phyloP scores from a whole-genome alignment of 2,113 vertebrate species.

The Etheostoma cragini region DNA sequence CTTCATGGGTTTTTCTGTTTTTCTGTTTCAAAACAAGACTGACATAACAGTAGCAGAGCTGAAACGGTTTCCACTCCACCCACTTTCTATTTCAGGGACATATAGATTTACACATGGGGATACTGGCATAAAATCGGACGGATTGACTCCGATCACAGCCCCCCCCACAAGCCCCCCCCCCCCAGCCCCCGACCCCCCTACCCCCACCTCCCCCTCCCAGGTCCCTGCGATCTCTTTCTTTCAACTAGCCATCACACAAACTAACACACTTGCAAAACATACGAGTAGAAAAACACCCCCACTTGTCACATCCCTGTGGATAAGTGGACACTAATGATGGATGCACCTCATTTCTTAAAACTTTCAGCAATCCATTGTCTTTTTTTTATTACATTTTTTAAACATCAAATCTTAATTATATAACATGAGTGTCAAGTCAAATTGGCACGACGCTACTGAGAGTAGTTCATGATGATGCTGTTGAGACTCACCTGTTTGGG shows the following conservation, averaged over 20 bases:
- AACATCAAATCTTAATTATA: neutral
- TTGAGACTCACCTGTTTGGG: conserved; percentile 71
- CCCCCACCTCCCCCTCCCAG: conserved; percentile 8
- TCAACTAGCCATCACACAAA: conserved; percentile 60
- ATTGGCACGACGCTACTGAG: neutral
- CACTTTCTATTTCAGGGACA: conserved; percentile 59
- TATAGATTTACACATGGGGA: conserved; percentile 63
- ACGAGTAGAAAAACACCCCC: conserved; percentile 11
- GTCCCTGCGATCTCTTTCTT: conserved; percentile 59
- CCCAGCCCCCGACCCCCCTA: too few species aligned
- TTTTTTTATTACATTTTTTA: neutral
- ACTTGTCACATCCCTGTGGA: conserved; percentile 8
- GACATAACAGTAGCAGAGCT: conserved; percentile 52
- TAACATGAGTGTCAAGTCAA: neutral
- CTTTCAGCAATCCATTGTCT: conserved; percentile 18
- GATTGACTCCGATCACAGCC: conserved; percentile 30
- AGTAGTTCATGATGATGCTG: conserved; percentile 9
- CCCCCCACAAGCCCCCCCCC: neutral
- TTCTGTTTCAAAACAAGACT: conserved; percentile 53
- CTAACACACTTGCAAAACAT: conserved; percentile 1
- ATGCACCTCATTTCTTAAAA: conserved; percentile 37
- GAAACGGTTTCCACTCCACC: conserved; percentile 63
- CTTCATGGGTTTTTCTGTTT: conserved; percentile 22
- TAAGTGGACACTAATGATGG: conserved; percentile 33
- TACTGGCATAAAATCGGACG: conserved; percentile 30